Conservation (phyloP, 1,140 invertebrate genomes). For the Elymnias hypermnestra region DNA sequence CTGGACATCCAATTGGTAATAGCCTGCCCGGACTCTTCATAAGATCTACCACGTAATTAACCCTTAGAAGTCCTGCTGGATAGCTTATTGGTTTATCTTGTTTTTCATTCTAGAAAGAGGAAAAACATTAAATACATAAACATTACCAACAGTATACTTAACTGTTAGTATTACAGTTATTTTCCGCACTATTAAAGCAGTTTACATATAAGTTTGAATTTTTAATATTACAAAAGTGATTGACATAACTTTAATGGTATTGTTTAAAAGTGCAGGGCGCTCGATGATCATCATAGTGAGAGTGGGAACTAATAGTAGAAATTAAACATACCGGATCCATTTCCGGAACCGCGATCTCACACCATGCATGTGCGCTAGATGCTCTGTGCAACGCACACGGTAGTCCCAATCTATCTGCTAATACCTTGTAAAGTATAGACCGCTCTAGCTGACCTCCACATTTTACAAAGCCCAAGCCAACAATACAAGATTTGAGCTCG, state of each 20-base stretch:
- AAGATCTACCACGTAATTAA: constrained; percentile 80
- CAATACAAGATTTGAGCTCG: constrained; percentile 59
- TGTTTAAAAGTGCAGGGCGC: too few relatives aligned
- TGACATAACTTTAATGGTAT: too few relatives aligned
- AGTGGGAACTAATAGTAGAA: neutral
- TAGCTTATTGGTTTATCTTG: constrained; percentile 19
- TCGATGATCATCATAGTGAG: neutral
- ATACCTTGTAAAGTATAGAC: constrained; percentile 80
- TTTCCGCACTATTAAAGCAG: too few relatives aligned
- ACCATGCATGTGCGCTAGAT: constrained; percentile 77
- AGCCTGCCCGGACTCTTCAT: constrained; percentile 71
- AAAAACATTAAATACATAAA: too few relatives aligned
- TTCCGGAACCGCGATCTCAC: constrained; percentile 78
- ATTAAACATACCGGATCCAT: constrained; percentile 28
- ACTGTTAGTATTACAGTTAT: too few relatives aligned
- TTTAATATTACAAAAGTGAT: too few relatives aligned
- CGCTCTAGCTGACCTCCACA: constrained; percentile 79
- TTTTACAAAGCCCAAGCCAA: constrained; percentile 78
- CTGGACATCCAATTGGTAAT: constrained; percentile 17
- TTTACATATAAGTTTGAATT: too few relatives aligned
- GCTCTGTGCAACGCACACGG: constrained; percentile 77
- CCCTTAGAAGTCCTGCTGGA: constrained; percentile 76
- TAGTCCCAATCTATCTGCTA: constrained; percentile 79
- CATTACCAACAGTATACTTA: too few relatives aligned
- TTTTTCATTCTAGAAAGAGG: constrained; percentile 21